These are phyloP conservation scores for Cranoglanis bouderius DNA, from an alignment of 2,113 vertebrate species.

Conservation along the genomic window DNA sequence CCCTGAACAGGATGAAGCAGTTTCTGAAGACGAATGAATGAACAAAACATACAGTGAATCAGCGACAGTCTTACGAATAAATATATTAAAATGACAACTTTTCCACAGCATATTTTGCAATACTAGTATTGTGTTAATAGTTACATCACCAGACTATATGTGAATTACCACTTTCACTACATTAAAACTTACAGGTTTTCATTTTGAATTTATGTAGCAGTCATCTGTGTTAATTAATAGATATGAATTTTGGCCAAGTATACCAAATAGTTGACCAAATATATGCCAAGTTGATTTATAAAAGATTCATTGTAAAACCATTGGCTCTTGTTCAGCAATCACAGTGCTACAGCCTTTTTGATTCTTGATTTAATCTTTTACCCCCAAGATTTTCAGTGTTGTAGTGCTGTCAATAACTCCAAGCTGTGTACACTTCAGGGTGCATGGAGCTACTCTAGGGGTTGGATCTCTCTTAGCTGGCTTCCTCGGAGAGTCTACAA, in stretches of 20 bases:
- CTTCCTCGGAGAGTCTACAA: constrained; percentile 86
- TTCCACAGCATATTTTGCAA: background rate
- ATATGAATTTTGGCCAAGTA: background rate
- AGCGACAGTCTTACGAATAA: background rate
- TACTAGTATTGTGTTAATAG: background rate
- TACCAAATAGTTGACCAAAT: no score
- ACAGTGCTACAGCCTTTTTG: background rate
- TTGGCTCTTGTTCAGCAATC: background rate
- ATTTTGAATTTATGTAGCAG: background rate
- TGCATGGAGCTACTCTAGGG: constrained; percentile 86
- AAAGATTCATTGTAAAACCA: background rate
- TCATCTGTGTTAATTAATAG: background rate
- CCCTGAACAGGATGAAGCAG: background rate
- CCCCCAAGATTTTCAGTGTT: background rate
- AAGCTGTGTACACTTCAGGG: constrained; percentile 66
- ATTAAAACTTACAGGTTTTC: background rate
- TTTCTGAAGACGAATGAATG: background rate
- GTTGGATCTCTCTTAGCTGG: constrained; percentile 87
- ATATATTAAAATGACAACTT: background rate
- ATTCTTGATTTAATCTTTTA: background rate
- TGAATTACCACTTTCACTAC: background rate
- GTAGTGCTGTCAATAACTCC: background rate
- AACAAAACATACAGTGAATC: background rate
- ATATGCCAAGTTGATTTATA: background rate
- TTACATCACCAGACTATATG: background rate